phyloP scores from a whole-genome alignment of 1,140 invertebrate species.

The Theocolax elegans region DNA sequence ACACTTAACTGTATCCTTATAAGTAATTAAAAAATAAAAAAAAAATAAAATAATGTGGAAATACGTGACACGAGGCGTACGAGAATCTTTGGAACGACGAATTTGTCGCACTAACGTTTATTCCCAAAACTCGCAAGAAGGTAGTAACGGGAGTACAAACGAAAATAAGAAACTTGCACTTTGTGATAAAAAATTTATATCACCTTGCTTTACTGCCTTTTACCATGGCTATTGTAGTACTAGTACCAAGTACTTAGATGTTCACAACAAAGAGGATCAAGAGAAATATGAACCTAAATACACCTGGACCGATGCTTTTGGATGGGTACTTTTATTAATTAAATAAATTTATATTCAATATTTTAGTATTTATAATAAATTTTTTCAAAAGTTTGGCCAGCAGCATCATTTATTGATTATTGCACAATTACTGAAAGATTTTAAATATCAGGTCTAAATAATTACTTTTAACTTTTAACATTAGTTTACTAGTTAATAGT shows the following conservation, averaged over 20 bases:
- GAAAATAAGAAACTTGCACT: conserved; percentile 16
- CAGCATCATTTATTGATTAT: no score
- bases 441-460: no score
- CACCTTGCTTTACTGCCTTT: conserved; percentile 39
- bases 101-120: conserved; percentile 57
- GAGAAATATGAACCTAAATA: conserved; percentile 53
- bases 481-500: no score
- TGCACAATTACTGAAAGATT: neutral
- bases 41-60: conserved; percentile 58
- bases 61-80: conserved; percentile 54
- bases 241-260: conserved; percentile 38
- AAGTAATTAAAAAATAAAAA: no score
- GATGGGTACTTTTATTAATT: conserved; percentile 53
- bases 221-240: conserved; percentile 44
- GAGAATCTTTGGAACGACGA: conserved; percentile 56
- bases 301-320: conserved; percentile 56
- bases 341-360: neutral
- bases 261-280: conserved; percentile 47
- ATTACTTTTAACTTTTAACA: neutral
- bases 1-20: no score
- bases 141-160: neutral
- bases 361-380: neutral
- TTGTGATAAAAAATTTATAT: conserved; percentile 45
- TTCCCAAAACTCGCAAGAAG: conserved; percentile 52
- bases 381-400: no score